phyloP scores from a whole-genome alignment of 2,888 invertebrate species.

The Tenthredo notha region DNA sequence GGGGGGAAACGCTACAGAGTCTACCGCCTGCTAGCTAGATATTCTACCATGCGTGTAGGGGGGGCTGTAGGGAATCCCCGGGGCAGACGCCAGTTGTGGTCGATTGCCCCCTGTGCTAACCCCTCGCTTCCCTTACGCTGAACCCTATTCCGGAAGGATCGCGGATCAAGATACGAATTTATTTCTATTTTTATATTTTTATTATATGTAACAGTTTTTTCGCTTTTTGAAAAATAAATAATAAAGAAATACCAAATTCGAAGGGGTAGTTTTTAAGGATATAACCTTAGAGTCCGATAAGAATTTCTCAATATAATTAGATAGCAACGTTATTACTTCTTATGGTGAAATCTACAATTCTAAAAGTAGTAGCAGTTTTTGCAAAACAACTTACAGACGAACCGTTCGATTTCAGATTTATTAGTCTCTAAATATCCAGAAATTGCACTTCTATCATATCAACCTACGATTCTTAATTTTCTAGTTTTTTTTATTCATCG shows the following conservation, averaged over 20 bases:
- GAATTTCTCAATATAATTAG: background rate
- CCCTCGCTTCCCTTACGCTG: slow-evolving; percentile 6
- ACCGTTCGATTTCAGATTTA: no score
- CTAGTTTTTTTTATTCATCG: no score
- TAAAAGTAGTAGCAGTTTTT: background rate
- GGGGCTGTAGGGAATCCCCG: slow-evolving; percentile 44
- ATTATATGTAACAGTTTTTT: background rate
- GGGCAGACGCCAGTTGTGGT: slow-evolving; percentile 49
- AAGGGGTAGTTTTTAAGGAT: background rate
- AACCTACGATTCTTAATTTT: no score
- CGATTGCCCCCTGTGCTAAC: slow-evolving; percentile 36
- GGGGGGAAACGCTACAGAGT: slow-evolving; percentile 13
- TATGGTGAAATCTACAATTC: background rate
- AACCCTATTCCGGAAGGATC: slow-evolving; percentile 20
- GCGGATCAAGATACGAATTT: background rate
- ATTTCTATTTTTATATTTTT: background rate
- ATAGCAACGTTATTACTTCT: background rate
- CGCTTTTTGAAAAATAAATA: no score
- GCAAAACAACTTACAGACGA: background rate
- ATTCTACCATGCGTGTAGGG: slow-evolving; percentile 45
- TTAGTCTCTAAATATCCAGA: no score
- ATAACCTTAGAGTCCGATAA: background rate
- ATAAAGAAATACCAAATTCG: background rate
- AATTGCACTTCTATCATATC: no score
- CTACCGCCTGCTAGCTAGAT: slow-evolving; percentile 17